Evolutionary conservation across 2,888 invertebrate genomes (phyloP).

Genomic region (Acrobasis repandana): DNA sequence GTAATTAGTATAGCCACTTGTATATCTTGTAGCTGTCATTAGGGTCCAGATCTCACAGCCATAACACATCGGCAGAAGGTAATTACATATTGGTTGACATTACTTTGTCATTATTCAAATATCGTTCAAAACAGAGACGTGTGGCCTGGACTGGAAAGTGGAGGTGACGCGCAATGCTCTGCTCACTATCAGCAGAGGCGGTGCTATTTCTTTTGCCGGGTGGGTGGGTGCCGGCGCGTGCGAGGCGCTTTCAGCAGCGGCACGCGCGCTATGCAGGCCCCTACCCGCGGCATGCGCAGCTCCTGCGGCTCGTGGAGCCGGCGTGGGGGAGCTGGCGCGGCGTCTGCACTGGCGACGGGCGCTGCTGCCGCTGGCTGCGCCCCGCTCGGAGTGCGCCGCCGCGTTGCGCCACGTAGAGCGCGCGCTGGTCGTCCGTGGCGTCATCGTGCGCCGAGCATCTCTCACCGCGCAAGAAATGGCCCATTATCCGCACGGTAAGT

Average conservation of each 20-base stretch:
- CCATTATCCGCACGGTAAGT: conserved; percentile 47
- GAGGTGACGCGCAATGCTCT: conserved; percentile 48
- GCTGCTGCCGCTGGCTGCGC: conserved; percentile 40
- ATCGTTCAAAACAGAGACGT: conserved; percentile 49
- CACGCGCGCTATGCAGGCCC: conserved; percentile 39
- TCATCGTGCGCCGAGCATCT: conserved; percentile 39
- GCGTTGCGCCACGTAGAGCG: conserved; percentile 40
- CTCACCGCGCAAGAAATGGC: conserved; percentile 30
- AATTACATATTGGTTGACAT: too few relatives aligned
- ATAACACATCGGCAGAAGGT: too few relatives aligned
- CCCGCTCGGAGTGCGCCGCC: conserved; percentile 43
- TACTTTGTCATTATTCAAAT: too few relatives aligned
- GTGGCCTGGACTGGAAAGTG: conserved; percentile 48
- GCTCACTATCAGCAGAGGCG: conserved; percentile 45
- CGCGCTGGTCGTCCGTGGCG: conserved; percentile 45
- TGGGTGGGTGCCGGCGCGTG: conserved; percentile 47
- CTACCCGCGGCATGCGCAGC: conserved; percentile 39
- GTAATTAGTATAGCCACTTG: too few relatives aligned
- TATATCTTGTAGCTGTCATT: too few relatives aligned
- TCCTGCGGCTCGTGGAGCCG: conserved; percentile 43
- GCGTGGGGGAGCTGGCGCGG: conserved; percentile 43
- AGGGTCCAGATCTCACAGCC: too few relatives aligned
- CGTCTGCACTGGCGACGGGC: conserved; percentile 53
- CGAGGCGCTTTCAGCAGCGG: conserved; percentile 45
- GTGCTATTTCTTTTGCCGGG: conserved; percentile 42